Evolutionary conservation across 1,140 invertebrate species (phyloP), one percentile per base, ranked within the genome.

Genomic region (Pogonomyrmex californicus): DNA sequence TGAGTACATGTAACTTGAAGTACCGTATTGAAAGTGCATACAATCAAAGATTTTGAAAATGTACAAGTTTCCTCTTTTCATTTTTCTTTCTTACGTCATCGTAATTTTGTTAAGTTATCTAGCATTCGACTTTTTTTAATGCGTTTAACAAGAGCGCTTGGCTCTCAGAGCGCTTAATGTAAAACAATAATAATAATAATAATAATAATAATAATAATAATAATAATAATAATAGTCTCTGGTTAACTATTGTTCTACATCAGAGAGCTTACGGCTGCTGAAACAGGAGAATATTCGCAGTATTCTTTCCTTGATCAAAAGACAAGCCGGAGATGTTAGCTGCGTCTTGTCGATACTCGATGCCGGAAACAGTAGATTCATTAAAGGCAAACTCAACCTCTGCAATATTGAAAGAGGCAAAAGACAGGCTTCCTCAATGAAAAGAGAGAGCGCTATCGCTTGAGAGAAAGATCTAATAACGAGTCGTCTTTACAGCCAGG

Each of bases 281-380:
- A 81, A 70, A 38, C 30, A 33, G 12, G 23, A 4, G 2, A 66
- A 81, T 70, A 81, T 81, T 66, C 76, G 44, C 17, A 9, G 14
- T 58, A 70, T 33, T 58, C 41, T 71, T 71, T 56, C 2, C 65
- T 66, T 41, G 41, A 56, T 70, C 38, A 56, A 41, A 81, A 51
- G 17, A 54, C 23, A 23, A 33, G 9, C 38, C 47, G 14, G 41
- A 65, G 44, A 65, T 47, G 38, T 33, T 14, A 23, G n/a, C 65
- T 54, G 36, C 54, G 77, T 79, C 36, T 79, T 36, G 47, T 81
- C 63, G 23, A 81, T 71, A 71, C 36, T 71, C 76, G 65, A 56
- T 23, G 51, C 23, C 23, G 62, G 51, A 85, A 91, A 90, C 86
- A 90, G 83, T 71, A 81, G 71, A 85, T 86, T 85, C 90, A 89